A percentile compares a stretch with the other conserved stretches of the same genome.
phyloP scores from a whole-genome alignment of 2,888 invertebrate genomes.

The Trilocha varians region DNA sequence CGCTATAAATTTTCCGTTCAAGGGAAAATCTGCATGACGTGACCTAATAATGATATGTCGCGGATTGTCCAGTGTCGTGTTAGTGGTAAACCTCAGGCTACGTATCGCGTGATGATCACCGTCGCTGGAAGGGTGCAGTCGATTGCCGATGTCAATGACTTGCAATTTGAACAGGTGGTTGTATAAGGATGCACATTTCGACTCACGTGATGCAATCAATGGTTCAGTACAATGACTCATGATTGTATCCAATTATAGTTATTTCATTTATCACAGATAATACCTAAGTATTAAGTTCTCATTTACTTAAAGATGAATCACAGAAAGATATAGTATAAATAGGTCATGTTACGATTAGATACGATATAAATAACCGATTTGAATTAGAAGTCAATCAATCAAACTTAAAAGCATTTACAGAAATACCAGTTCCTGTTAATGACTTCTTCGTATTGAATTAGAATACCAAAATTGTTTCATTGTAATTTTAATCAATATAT shows the following conservation, averaged over 20 bases:
- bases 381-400: no score
- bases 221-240: background rate
- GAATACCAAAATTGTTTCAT: no score
- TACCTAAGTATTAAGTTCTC: no score
- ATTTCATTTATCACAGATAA: background rate
- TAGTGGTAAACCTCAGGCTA: constrained; percentile 24
- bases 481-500: no score
- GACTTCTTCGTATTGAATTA: no score
- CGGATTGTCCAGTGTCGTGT: constrained; percentile 8
- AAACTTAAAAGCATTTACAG: no score
- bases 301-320: no score
- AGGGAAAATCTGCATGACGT: constrained; percentile 20
- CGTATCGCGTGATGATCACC: constrained; percentile 27
- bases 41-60: constrained; percentile 7
- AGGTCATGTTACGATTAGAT: no score
- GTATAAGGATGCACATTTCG: constrained; percentile 13
- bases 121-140: constrained; percentile 9
- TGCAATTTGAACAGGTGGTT: constrained; percentile 9
- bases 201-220: background rate
- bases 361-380: no score
- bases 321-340: no score
- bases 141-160: constrained; percentile 13
- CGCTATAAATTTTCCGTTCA: constrained; percentile 23
- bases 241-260: background rate
- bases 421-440: no score